Conservation (phyloP, 2,888 invertebrate species). For the Drosophila recens region DNA sequence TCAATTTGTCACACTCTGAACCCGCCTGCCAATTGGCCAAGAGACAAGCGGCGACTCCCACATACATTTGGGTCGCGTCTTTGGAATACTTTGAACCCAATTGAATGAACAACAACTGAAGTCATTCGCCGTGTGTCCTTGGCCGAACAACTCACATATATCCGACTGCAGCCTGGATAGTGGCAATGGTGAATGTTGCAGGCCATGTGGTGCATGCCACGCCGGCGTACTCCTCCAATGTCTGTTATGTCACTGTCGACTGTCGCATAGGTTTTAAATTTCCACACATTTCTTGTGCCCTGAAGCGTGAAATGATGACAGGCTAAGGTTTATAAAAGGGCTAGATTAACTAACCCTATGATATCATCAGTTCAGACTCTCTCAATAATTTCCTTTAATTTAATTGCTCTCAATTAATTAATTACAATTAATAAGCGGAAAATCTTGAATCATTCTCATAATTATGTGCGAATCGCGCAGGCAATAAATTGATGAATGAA, state of each 20-base stretch:
- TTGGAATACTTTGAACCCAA: slow-evolving; percentile 41
- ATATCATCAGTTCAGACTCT: slow-evolving; percentile 19
- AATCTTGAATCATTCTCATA: slow-evolving; percentile 12
- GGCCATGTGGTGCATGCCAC: slow-evolving; percentile 6
- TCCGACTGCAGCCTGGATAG: slow-evolving; percentile 7
- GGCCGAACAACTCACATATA: slow-evolving; percentile 12
- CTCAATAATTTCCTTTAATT: not conserved
- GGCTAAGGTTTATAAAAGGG: not conserved
- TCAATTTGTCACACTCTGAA: slow-evolving; percentile 43
- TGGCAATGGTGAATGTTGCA: not conserved
- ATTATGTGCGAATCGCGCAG: slow-evolving; percentile 32
- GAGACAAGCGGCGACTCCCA: not conserved
- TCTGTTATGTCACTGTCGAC: slow-evolving; percentile 55
- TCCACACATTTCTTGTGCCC: slow-evolving; percentile 8
- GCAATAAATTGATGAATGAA: slow-evolving; percentile 48
- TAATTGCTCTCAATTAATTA: slow-evolving; percentile 22
- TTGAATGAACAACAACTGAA: slow-evolving; percentile 10
- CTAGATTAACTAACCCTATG: slow-evolving; percentile 9
- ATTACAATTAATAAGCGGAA: slow-evolving; percentile 24
- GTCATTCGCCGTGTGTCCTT: slow-evolving; percentile 12
- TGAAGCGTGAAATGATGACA: slow-evolving; percentile 29
- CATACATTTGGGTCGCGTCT: slow-evolving; percentile 10
- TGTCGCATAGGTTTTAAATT: slow-evolving; percentile 20
- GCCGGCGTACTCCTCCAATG: slow-evolving; percentile 14
- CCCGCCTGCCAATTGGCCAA: slow-evolving; percentile 26